Conservation (phyloP, 2,888 invertebrate genomes). For the Limnephilus marmoratus region DNA sequence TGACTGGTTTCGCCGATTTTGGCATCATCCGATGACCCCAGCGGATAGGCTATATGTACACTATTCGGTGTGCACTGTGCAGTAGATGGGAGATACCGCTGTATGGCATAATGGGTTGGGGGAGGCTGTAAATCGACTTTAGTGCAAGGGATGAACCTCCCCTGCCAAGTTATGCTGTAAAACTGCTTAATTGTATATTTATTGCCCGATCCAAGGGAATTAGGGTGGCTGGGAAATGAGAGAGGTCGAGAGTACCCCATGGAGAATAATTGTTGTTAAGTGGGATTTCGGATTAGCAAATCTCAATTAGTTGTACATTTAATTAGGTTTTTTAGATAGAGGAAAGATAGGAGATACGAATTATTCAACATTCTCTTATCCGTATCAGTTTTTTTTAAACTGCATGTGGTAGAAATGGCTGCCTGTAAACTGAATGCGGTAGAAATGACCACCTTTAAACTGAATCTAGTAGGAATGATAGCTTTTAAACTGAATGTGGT, state of each 20-base stretch:
- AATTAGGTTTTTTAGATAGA: not conserved
- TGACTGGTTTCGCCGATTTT: constrained; percentile 20
- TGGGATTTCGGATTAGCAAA: not conserved
- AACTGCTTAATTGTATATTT: constrained; percentile 29
- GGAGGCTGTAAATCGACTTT: not conserved
- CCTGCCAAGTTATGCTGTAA: not conserved
- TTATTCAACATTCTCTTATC: too few species aligned
- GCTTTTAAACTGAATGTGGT: too few species aligned
- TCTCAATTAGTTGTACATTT: not conserved
- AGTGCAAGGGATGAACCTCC: constrained; percentile 2
- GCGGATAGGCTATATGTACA: not conserved
- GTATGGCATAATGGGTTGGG: not conserved
- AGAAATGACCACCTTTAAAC: too few species aligned
- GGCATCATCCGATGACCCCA: not conserved
- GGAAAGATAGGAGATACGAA: too few species aligned
- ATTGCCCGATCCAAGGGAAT: not conserved
- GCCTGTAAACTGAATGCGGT: too few species aligned
- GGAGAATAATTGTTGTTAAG: not conserved
- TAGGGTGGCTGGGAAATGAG: not conserved
- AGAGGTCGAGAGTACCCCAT: not conserved
- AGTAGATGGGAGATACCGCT: not conserved
- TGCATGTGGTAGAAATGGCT: too few species aligned
- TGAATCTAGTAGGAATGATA: too few species aligned
- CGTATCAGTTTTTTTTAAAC: too few species aligned
- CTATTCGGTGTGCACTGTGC: not conserved